Evolutionary conservation across 2,888 invertebrate species (phyloP), one percentile per base, ranked within the genome.

Genomic region (Stegophylla sp.): DNA sequence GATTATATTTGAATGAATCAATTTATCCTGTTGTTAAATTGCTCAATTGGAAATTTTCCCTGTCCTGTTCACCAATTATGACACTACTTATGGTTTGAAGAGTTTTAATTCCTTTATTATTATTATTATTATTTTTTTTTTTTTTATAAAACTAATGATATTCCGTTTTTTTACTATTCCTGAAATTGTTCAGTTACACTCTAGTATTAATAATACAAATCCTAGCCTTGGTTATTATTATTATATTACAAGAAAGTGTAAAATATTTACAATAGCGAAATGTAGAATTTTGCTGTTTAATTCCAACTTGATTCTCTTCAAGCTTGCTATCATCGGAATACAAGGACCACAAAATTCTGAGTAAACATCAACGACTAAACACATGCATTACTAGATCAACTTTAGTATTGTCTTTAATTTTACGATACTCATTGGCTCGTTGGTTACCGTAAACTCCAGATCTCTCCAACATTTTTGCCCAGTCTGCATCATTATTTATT

Each of bases 341-440:
- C 96, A 96, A 0, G 96, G 95, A 0, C 96, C 96, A 85, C 94
- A 93, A 96, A 96, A 97, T 83, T 93, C 94, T 10, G 95, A 92
- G 86, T 93, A 96, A 17, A 96, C 90, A 86, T 97, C 96, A 82
- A 95, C 89, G 82, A 97, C 93, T 92, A 86, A 85, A 84, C 83
- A 71, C 82, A 76, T 71, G 79, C 66, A 23, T 45, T 63, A 15
- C 48, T 69, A 45, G 15, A 41, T 23, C 15, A 23, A 26, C 2
- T 43, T 4, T n/a, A 51, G 7, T 59, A 23, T 48, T 74, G 56
- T 64, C 20, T 41, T 76, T 28, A 5, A 7, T 34, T 75, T 43
- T 17, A 41, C 48, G 45, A 71, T 23, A 28, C 17, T 61, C 45
- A 72, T 71, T 53, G 34, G 28, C 64, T 53, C 43, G 20, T 71